phyloP scores from a whole-genome alignment of 2,797 vertebrate species.

The Acanthurus tractus region DNA sequence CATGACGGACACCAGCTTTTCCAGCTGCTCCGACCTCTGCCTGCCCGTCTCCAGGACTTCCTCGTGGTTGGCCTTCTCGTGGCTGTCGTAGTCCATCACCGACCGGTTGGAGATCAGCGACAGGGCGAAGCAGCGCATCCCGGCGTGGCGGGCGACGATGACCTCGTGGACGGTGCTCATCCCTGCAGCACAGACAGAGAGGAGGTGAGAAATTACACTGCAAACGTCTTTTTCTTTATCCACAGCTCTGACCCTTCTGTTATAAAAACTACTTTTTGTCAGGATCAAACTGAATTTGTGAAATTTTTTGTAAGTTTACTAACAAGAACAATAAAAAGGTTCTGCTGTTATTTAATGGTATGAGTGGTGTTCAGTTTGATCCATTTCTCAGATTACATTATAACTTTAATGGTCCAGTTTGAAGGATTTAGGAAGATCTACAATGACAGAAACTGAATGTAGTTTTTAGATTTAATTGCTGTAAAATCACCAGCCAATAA shows the following conservation, averaged over 20 bases:
- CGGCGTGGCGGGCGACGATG: slow-evolving; percentile 89
- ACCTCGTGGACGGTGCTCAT: slow-evolving; percentile 95
- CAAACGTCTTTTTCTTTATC: background rate
- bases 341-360: background rate
- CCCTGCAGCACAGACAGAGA: slow-evolving; percentile 74
- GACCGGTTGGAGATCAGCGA: slow-evolving; percentile 91
- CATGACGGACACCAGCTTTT: slow-evolving; percentile 85
- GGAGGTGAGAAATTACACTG: background rate
- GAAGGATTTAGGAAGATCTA: too few relatives aligned
- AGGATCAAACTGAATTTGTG: background rate
- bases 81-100: slow-evolving; percentile 88
- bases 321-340: background rate
- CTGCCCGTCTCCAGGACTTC: slow-evolving; percentile 89
- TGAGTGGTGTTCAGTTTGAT: background rate
- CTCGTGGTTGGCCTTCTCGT: slow-evolving; percentile 87
- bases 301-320: too few relatives aligned
- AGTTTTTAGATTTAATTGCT: too few relatives aligned
- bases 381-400: background rate
- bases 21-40: slow-evolving; percentile 83
- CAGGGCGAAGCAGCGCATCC: slow-evolving; percentile 90
- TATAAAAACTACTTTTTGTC: background rate
- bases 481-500: too few relatives aligned
- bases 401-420: too few relatives aligned
- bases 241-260: too few relatives aligned
- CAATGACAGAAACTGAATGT: too few relatives aligned